Evolutionary conservation across 2,888 invertebrate genomes (phyloP).

Genomic region (Lycia hirtaria): DNA sequence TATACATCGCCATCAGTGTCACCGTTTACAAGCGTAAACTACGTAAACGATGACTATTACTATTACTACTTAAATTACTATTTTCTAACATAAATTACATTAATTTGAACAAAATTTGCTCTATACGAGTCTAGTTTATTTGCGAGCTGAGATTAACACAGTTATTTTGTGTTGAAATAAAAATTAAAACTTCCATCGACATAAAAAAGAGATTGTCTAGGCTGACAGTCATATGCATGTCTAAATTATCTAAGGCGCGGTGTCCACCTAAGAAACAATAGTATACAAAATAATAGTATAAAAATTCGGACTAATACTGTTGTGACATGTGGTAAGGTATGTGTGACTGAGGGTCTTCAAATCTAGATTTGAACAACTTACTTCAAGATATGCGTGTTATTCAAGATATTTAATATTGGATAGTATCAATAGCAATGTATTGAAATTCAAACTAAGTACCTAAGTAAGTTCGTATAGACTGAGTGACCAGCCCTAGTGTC

Average conservation of each 20-base stretch:
- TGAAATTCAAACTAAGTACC: no score
- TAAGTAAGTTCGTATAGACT: no score
- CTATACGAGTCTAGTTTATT: constrained; percentile 12
- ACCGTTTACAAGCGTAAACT: constrained; percentile 10
- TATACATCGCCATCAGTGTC: constrained; percentile 16
- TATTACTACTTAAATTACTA: constrained; percentile 5
- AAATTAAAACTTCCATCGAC: neutral
- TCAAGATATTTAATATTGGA: no score
- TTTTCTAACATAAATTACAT: constrained; percentile 21
- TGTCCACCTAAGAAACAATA: neutral
- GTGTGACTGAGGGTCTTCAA: no score
- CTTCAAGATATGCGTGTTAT: no score
- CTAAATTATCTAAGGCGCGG: neutral
- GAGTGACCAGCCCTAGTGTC: no score
- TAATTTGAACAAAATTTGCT: constrained; percentile 8
- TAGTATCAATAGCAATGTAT: no score
- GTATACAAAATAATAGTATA: no score
- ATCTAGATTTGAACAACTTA: no score
- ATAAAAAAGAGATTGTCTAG: neutral
- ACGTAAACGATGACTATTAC: neutral
- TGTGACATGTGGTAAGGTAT: no score
- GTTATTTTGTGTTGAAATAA: constrained; percentile 9
- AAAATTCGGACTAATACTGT: no score
- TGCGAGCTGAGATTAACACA: constrained; percentile 1
- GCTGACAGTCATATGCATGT: constrained; percentile 1